A percentile compares a stretch with the other conserved stretches of the same genome.
Evolutionary conservation across 2,888 invertebrate species (phyloP).

Genomic region (Thereva nobilitata): DNA sequence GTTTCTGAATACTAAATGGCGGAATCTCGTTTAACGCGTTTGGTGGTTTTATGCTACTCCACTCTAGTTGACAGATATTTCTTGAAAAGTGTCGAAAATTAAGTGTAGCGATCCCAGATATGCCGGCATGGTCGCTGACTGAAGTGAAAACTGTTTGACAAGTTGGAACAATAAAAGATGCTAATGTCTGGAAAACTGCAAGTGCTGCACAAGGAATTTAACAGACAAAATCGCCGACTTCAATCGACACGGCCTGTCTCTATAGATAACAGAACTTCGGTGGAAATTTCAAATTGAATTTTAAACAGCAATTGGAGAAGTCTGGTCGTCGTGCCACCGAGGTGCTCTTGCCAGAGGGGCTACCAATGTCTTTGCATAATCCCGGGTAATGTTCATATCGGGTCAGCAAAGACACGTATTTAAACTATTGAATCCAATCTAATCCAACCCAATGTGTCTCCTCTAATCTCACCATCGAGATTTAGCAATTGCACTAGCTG

Average conservation of each 20-base stretch:
- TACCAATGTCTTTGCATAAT: slow-evolving; percentile 35
- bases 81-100: slow-evolving; percentile 28
- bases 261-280: slow-evolving; percentile 15
- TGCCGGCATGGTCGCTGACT: slow-evolving; percentile 3
- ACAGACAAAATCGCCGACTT: slow-evolving; percentile 25
- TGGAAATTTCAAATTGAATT: slow-evolving; percentile 27
- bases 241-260: slow-evolving; percentile 31
- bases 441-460: slow-evolving; percentile 33
- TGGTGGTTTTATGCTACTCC: not conserved
- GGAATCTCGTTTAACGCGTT: no score
- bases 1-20: no score
- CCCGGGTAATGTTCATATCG: slow-evolving; percentile 20
- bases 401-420: slow-evolving; percentile 26
- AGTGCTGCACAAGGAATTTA: not conserved
- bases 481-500: slow-evolving; percentile 33
- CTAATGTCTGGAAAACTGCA: slow-evolving; percentile 11
- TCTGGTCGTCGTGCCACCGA: slow-evolving; percentile 16
- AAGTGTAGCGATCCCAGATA: slow-evolving; percentile 27
- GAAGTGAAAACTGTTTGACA: slow-evolving; percentile 17
- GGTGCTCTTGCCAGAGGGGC: slow-evolving; percentile 17
- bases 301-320: slow-evolving; percentile 28
- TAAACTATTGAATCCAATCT: slow-evolving; percentile 34
- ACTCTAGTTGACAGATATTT: slow-evolving; percentile 14
- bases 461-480: slow-evolving; percentile 30
- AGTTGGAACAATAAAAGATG: slow-evolving; percentile 18